Percentiles rank a stretch among this genome's conserved stretches.
phyloP scores from a whole-genome alignment of 2,888 invertebrate species.

The Rhogogaster chlorosoma region DNA sequence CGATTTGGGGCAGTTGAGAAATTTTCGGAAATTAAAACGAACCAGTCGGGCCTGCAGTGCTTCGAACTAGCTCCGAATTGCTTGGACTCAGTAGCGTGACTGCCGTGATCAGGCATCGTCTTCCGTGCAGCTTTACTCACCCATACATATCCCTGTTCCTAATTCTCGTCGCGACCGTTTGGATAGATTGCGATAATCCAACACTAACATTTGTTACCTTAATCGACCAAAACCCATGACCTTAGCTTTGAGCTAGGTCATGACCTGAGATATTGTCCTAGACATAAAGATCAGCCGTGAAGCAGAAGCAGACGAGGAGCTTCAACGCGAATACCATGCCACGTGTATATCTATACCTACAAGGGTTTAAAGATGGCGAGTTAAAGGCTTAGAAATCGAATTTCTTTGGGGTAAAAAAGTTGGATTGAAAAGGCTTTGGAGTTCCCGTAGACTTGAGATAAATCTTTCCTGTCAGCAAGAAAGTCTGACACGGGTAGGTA shows the following conservation, averaged over 20 bases:
- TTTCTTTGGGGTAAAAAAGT: neutral
- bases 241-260: slow-evolving; percentile 31
- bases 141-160: neutral
- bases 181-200: slow-evolving; percentile 29
- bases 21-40: neutral
- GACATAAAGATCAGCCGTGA: neutral
- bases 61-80: slow-evolving; percentile 19
- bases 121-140: slow-evolving; percentile 26
- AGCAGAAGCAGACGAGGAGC: neutral
- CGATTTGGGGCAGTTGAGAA: neutral
- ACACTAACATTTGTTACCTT: neutral
- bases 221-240: slow-evolving; percentile 10
- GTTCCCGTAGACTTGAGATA: slow-evolving; percentile 15
- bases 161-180: neutral
- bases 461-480: slow-evolving; percentile 7
- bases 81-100: slow-evolving; percentile 29
- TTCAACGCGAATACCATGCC: neutral
- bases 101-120: slow-evolving; percentile 17
- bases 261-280: neutral
- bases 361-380: neutral
- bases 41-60: neutral
- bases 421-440: neutral
- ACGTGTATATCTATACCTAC: neutral
- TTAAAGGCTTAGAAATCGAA: slow-evolving; percentile 16
- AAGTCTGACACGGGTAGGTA: slow-evolving; percentile 24